Evolutionary conservation across 2,113 vertebrate species (phyloP), one percentile per base, ranked within the genome.

Genomic region (Etheostoma cragini): DNA sequence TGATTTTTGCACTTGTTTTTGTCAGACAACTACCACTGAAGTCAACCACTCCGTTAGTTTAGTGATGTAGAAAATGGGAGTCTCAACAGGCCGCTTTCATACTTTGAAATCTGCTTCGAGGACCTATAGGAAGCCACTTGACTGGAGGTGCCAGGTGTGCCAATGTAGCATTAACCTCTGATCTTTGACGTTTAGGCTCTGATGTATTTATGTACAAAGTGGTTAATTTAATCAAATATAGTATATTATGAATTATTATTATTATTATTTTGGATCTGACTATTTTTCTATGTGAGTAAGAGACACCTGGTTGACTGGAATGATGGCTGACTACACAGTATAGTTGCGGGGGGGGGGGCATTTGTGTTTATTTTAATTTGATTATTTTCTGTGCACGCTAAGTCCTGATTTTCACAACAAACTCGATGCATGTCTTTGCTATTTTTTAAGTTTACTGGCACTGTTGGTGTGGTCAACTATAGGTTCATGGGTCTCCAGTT

Each of bases 181-280:
- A 87, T 63, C 63, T 88, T 83, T 90, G 66, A 86, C 84, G 69
- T 88, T 78, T 16, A 50, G 77, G 84, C 82, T 88, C 79, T 86
- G 73, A 72, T 90, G 87, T 93, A 93, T 93, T 89, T 93, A 93
- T 94, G 93, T 94, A 94, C 76, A 93, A 92, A 94, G 85, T 88
- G 86, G 88, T 94, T 94, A 92, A 94, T 94, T 94, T 94, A 94
- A 94, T 93, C 84, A 89, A 90, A 94, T 91, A 91, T 90, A 94
- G 88, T 93, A 90, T 94, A 92, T 93, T 83, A 80, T 93, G 75
- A 88, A 90, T 88, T 91, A 80, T 85, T 90, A 78, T 86, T 78
- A 71, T 87, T 83, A 63, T 89, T 91, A 52, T 88, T 89, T 93
- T 89, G 66, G 76, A 87, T 90, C 85, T 53, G 81, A 88, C 76